Evolutionary conservation across 1,140 invertebrate genomes (phyloP).

Genomic region (Nephila pilipes): DNA sequence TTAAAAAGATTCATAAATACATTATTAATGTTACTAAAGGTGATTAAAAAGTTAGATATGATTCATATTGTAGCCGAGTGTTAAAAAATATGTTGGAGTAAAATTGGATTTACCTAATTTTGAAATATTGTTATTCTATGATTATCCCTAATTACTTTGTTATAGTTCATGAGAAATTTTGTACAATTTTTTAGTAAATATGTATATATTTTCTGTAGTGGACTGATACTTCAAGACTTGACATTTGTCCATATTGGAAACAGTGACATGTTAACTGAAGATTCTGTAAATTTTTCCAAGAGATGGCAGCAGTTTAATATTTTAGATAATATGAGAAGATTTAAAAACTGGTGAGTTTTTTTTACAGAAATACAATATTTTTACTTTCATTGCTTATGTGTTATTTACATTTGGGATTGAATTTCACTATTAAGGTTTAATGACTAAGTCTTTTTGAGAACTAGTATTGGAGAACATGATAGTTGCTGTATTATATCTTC

Average conservation of each 20-base stretch:
- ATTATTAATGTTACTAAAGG: too few species aligned
- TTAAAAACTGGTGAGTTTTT: constrained; percentile 86
- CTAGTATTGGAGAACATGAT: too few species aligned
- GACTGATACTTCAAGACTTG: constrained; percentile 98
- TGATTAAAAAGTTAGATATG: too few species aligned
- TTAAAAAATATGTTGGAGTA: too few species aligned
- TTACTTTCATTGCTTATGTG: too few species aligned
- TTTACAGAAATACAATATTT: background rate
- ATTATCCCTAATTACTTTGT: background rate
- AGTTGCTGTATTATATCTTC: too few species aligned
- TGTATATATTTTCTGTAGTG: constrained; percentile 84
- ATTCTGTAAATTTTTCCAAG: constrained; percentile 97
- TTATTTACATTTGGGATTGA: background rate
- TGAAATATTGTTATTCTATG: too few species aligned
- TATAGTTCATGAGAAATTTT: background rate
- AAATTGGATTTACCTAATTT: too few species aligned
- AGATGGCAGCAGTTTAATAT: constrained; percentile 99
- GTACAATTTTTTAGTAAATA: background rate
- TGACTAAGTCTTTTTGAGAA: too few species aligned
- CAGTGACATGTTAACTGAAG: constrained; percentile 91
- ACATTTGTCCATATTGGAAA: constrained; percentile 99
- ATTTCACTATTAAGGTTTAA: too few species aligned
- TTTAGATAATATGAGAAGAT: constrained; percentile 97
- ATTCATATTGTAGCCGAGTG: too few species aligned
- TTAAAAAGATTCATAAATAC: too few species aligned